Conservation (phyloP, 2,888 invertebrate genomes). For the Charanyca ferruginea region DNA sequence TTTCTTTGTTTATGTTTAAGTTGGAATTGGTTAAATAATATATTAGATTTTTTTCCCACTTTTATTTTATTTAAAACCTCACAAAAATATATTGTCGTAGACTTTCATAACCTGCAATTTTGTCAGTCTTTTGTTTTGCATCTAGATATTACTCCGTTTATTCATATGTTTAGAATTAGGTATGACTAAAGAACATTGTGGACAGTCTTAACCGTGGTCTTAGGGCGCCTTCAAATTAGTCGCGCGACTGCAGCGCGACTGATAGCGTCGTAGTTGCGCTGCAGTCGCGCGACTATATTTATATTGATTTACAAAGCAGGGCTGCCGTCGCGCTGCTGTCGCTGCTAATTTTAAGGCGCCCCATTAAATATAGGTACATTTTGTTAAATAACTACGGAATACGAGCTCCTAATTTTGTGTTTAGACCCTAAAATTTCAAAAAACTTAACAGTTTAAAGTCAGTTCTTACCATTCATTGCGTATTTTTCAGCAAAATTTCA, state of each 20-base stretch:
- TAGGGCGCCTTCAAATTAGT: too few relatives aligned
- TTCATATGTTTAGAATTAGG: background rate
- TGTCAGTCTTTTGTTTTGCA: conserved; percentile 7
- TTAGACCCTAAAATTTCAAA: background rate
- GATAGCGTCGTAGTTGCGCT: too few relatives aligned
- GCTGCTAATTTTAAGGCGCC: too few relatives aligned
- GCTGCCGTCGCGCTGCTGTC: too few relatives aligned
- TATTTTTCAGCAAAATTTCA: background rate
- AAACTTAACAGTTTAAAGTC: too few relatives aligned
- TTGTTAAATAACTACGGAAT: too few relatives aligned
- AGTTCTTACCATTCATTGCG: background rate
- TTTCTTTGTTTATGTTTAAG: conserved; percentile 12
- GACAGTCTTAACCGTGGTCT: background rate
- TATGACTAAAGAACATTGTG: too few relatives aligned
- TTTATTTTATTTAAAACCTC: background rate
- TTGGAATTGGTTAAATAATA: background rate
- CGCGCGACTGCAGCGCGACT: too few relatives aligned
- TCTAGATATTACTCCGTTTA: conserved; percentile 6
- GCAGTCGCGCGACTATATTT: too few relatives aligned
- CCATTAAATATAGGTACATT: too few relatives aligned
- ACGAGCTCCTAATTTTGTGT: too few relatives aligned
- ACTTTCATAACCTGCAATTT: conserved; percentile 1
- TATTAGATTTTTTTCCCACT: background rate
- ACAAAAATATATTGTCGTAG: background rate
- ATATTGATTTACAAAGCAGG: too few relatives aligned